Base-by-base conservation (phyloP, 2,113 vertebrate species). In the Tenrec ecaudatus region DNA sequence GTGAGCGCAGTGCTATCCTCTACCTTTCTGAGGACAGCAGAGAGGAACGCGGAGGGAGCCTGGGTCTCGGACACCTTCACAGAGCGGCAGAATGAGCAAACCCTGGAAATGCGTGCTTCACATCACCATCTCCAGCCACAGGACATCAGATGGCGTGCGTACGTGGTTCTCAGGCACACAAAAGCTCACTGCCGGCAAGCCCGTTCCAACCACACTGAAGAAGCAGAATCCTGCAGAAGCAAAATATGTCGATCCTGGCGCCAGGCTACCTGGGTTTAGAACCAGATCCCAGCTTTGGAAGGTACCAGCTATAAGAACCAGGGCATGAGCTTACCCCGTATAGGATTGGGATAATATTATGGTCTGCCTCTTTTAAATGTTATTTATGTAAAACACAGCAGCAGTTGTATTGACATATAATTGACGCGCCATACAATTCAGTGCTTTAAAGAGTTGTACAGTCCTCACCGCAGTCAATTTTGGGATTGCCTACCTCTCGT, bases 11-110 rank as follows among this genome's bases (percentile, higher is more conserved):
- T 15, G 68, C 17, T 69, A 31, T 33, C 38, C 33, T 78, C 60
- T 62, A 76, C n/a, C 31, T 25, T 76, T 89, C 29, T 89, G 58
- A 83, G 64, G 43, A 89, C 4, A 86, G 36, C 60, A 66, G 60
- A 40, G 82, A 62, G 27, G 73, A 87, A 38, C 69, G 12, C 38
- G 0, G 33, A 12, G 1, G 64, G n/a, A 89, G 29, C 16, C 40
- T 36, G 33, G 38, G 11, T 29, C 36, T 33, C 68, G 5, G 6
- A 69, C 1, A 16, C 31, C 29, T 69, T 38, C 31, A 40, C 15
- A 10, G 17, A 92, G 19, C 0, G 9, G 14, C 20, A 58, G 15
- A 33, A 25, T 14, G 11, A 71, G 43, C 29, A 43, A 36, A 20
- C 38, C 12, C 16, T 19, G 25, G 25, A 85, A 38, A 10, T 25